phyloP scores from a whole-genome alignment of 2,113 vertebrate species.

The Baryphthengus martii region DNA sequence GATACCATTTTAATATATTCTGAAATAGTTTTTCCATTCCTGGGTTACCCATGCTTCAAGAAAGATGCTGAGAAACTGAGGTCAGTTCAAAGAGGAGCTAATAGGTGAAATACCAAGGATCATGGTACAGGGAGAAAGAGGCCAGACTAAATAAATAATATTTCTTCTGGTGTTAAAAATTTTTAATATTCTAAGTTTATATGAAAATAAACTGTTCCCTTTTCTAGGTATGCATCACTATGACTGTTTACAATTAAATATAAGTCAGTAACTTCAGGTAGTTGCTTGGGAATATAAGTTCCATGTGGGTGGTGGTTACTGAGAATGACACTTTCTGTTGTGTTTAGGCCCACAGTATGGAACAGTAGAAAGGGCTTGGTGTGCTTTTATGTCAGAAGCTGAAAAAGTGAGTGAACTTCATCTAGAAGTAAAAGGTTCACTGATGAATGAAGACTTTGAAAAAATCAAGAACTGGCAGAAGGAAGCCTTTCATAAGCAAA shows the following conservation, averaged over 20 bases:
- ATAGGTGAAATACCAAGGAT: background rate
- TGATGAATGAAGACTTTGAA: constrained; percentile 97
- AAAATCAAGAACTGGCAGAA: constrained; percentile 99
- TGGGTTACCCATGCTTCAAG: background rate
- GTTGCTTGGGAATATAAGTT: constrained; percentile 44
- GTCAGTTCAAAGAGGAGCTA: background rate
- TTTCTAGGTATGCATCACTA: background rate
- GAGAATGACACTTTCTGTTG: constrained; percentile 50
- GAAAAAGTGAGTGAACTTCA: constrained; percentile 97
- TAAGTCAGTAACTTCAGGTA: constrained; percentile 11
- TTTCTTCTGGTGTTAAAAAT: background rate
- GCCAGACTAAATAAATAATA: background rate
- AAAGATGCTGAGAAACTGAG: background rate
- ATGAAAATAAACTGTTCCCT: background rate
- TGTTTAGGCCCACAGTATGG: constrained; percentile 93
- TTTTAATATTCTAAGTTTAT: background rate
- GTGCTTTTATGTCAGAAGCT: constrained; percentile 89
- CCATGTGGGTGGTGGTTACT: constrained; percentile 41
- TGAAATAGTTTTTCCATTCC: background rate
- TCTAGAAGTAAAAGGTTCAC: constrained; percentile 87
- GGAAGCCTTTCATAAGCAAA: constrained; percentile 96
- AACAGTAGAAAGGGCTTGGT: constrained; percentile 91
- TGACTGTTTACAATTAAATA: constrained; percentile 9
- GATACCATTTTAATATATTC: background rate
- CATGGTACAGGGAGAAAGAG: background rate